Evolutionary conservation across 2,113 vertebrate species (phyloP), one percentile per base, ranked within the genome.

Genomic region (Sarotherodon lohbergeri): DNA sequence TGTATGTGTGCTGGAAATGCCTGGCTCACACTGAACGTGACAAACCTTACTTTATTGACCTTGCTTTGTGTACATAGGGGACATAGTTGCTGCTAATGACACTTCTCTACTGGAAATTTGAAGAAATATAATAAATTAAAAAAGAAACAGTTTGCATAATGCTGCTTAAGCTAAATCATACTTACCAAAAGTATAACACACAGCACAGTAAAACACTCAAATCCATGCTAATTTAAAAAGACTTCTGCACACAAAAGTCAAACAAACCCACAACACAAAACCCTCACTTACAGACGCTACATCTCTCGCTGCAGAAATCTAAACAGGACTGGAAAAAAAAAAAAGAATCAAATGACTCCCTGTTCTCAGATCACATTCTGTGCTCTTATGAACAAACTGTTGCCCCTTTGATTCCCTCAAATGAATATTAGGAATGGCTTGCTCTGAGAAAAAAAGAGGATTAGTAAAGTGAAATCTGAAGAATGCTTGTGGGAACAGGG

Each of bases 291-390:
- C 94, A 95, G 73, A 87, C 50, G 86, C 36, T 96, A 95, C 92
- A 93, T 88, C 93, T 95, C 93, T 85, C 93, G 82, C 82, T 95
- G 95, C 73, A 96, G 92, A 84, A 96, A 94, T 91, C 95, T 93
- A 84, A 94, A 95, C 79, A 96, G 86, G 87, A 92, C 95, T 96
- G 93, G 55, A 94, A 86, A 91, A 92, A 91, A 22, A 55, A 27
- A 7, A 55, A 11, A 11, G 4, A 88, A 91, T 92, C 80, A 90
- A 63, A 91, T 50, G 73, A 89, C 84, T 71, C 17, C 52, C 79
- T 16, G 48, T 52, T 87, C 79, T 68, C 66, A 43, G 12, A 81
- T 63, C 48, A 61, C 79, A 61, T 32, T 66, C 11, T 86, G 56
- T 39, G 56, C 80, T 76, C 83, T 87, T 36, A 48, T 82, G 34